Conservation (phyloP, 1,140 invertebrate species). For the Helicoverpa zea region DNA sequence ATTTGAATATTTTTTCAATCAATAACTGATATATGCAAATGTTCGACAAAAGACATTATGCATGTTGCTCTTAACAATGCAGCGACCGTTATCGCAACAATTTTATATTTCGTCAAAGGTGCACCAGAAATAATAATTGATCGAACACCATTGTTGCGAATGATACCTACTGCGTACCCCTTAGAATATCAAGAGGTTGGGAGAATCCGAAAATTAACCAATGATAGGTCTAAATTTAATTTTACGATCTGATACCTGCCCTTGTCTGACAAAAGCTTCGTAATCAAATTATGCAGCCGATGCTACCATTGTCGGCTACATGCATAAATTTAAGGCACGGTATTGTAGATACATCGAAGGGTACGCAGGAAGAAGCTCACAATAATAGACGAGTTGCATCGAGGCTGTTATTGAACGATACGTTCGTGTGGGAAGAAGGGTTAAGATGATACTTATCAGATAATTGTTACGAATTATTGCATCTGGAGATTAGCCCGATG, state of each 20-base stretch:
- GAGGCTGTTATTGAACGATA: constrained; percentile 74
- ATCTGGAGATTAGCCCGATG: constrained; percentile 67
- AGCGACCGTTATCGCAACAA: constrained; percentile 82
- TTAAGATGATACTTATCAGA: constrained; percentile 84
- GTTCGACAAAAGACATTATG: constrained; percentile 74
- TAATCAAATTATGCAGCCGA: constrained; percentile 86
- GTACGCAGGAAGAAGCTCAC: constrained; percentile 67
- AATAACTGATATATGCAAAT: constrained; percentile 86
- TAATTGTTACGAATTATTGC: constrained; percentile 84
- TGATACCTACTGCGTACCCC: constrained; percentile 75
- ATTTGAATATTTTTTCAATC: constrained; percentile 86
- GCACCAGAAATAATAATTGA: constrained; percentile 84
- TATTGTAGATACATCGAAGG: constrained; percentile 78
- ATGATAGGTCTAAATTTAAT: constrained; percentile 85
- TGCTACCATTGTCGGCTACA: constrained; percentile 78
- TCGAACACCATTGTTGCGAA: constrained; percentile 79
- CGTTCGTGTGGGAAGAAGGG: constrained; percentile 83
- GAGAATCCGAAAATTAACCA: constrained; percentile 85
- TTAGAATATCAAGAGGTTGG: constrained; percentile 76
- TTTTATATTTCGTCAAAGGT: constrained; percentile 84
- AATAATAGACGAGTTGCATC: constrained; percentile 76
- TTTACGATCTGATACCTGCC: constrained; percentile 85
- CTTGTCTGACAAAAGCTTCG: constrained; percentile 78
- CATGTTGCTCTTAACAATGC: constrained; percentile 74
- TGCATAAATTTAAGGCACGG: constrained; percentile 82